Percentiles rank a stretch among this genome's conserved stretches.
Conservation (phyloP, 2,113 vertebrate genomes). For the Enhydra lutris region DNA sequence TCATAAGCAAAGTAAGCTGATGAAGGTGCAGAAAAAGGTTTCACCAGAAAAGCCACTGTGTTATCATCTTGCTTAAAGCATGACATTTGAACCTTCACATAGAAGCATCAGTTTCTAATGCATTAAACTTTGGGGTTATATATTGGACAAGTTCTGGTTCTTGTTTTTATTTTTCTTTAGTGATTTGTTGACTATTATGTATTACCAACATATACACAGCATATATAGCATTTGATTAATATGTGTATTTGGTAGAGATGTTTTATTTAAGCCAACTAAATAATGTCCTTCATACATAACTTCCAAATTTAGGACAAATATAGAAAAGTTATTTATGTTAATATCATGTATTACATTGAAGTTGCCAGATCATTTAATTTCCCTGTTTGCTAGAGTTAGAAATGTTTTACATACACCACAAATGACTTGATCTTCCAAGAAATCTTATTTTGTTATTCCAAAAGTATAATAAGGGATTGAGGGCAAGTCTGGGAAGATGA, state of each 20-base stretch:
- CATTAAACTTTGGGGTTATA: background rate
- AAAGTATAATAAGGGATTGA: background rate
- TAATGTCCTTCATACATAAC: background rate
- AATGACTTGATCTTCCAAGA: background rate
- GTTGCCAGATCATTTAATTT: slow-evolving; percentile 21
- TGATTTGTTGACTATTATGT: slow-evolving; percentile 4
- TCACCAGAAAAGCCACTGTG: slow-evolving; percentile 6
- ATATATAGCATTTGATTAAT: background rate
- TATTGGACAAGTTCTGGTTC: background rate
- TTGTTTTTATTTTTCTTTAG: slow-evolving; percentile 22
- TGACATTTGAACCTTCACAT: background rate
- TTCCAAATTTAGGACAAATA: slow-evolving; percentile 10
- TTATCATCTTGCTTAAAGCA: background rate
- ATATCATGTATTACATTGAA: background rate
- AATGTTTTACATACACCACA: background rate
- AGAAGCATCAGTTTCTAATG: background rate
- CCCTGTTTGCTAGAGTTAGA: background rate
- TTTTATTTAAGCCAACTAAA: background rate
- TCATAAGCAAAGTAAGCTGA: background rate
- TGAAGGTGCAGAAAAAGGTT: background rate
- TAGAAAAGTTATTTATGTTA: background rate
- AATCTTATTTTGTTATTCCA: background rate
- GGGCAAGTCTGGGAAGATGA: background rate
- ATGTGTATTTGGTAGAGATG: slow-evolving; percentile 6
- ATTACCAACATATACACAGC: background rate